Conservation (phyloP, 2,797 vertebrate species). For the Agapornis canus region DNA sequence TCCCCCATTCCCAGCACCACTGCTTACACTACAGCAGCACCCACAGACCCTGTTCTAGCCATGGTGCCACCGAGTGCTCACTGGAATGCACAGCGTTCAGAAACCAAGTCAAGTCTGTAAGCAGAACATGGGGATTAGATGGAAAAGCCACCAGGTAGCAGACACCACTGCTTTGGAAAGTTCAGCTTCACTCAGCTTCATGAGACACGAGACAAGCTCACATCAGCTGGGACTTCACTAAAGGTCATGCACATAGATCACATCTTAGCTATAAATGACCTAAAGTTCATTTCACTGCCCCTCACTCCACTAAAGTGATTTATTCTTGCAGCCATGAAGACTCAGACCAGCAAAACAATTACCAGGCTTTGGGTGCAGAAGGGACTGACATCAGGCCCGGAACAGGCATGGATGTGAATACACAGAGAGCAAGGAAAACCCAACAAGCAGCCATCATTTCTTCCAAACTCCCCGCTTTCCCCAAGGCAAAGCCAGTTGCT, state of each 20-base stretch:
- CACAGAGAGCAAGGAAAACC: not conserved
- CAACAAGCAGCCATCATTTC: fast-evolving
- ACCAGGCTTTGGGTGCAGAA: not conserved
- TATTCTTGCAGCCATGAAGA: not conserved
- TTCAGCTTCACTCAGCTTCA: not conserved
- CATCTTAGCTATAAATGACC: fast-evolving
- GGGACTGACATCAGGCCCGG: not conserved
- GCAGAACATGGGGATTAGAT: fast-evolving
- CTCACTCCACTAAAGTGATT: not conserved
- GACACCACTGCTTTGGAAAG: not conserved
- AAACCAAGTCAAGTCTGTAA: not conserved
- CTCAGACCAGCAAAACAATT: not conserved
- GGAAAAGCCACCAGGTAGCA: not conserved
- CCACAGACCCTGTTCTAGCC: fast-evolving
- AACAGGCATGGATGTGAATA: fast-evolving
- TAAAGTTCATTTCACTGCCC: not conserved
- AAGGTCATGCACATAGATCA: fast-evolving
- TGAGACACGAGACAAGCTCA: not conserved
- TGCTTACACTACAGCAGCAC: fast-evolving
- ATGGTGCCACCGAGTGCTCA: not conserved
- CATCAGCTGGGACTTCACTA: not conserved
- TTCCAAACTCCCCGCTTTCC: not conserved
- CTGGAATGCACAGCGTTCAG: not conserved
- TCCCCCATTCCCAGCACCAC: not conserved
- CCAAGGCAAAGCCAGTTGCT: not conserved